phyloP scores from a whole-genome alignment of 2,888 invertebrate species.

The Pyrochroa serraticornis region DNA sequence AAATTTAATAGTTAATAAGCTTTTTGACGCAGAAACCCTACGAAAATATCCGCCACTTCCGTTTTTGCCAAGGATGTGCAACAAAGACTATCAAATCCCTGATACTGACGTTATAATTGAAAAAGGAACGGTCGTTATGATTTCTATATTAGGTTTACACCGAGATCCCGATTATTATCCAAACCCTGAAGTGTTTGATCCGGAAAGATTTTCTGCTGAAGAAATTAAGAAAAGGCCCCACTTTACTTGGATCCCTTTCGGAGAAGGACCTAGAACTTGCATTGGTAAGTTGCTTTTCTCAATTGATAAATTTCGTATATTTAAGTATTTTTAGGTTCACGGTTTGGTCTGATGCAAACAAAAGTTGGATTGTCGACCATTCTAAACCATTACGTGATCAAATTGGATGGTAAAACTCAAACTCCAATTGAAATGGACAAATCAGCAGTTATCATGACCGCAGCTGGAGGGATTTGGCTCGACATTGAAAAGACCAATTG shows the following conservation, averaged over 20 bases:
- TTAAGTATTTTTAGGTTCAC: slow-evolving; percentile 39
- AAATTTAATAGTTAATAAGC: neutral
- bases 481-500: slow-evolving; percentile 10
- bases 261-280: slow-evolving; percentile 38
- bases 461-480: slow-evolving; percentile 38
- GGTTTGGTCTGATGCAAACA: slow-evolving; percentile 48
- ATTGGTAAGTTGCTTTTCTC: slow-evolving; percentile 32
- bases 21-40: slow-evolving; percentile 49
- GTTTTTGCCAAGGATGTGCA: slow-evolving; percentile 34
- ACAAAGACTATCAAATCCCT: slow-evolving; percentile 43
- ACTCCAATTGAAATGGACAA: slow-evolving; percentile 35
- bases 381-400: slow-evolving; percentile 39
- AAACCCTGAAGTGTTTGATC: slow-evolving; percentile 39
- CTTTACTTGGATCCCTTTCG: slow-evolving; percentile 34
- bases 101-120: slow-evolving; percentile 44
- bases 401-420: slow-evolving; percentile 37
- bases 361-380: slow-evolving; percentile 45
- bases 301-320: neutral
- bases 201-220: slow-evolving; percentile 39
- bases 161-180: slow-evolving; percentile 48
- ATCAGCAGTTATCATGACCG: slow-evolving; percentile 25
- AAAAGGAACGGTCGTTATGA: slow-evolving; percentile 44
- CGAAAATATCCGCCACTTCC: slow-evolving; percentile 49
- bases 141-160: slow-evolving; percentile 47
- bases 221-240: slow-evolving; percentile 19